These are phyloP conservation scores for Cyclina sinensis DNA, from an alignment of 1,140 invertebrate species.

Conservation along the genomic window DNA sequence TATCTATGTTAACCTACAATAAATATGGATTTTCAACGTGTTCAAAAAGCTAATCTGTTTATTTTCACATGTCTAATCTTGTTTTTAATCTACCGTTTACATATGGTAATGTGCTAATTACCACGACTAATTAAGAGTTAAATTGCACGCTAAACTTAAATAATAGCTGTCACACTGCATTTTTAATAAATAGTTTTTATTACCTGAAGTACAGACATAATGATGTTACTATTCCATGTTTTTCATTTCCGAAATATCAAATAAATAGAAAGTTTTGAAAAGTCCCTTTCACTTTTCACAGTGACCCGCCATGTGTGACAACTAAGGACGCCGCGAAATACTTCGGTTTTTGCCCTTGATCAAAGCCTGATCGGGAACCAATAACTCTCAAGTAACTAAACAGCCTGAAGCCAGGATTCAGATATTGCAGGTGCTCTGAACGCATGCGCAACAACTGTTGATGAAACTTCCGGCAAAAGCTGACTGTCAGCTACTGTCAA, in stretches of 20 bases:
- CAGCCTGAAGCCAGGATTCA: slow-evolving; percentile 45
- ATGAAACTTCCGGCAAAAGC: slow-evolving; percentile 15
- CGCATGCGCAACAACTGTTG: not conserved
- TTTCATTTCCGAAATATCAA: no score
- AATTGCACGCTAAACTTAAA: not conserved
- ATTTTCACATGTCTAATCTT: slow-evolving; percentile 63
- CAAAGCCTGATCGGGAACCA: not conserved
- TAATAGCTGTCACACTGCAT: not conserved
- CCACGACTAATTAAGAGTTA: no score
- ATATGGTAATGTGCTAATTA: slow-evolving; percentile 6
- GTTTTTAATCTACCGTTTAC: slow-evolving; percentile 21
- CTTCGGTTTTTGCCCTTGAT: slow-evolving; percentile 33
- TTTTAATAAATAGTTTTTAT: not conserved
- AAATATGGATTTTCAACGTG: not conserved
- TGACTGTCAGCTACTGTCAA: slow-evolving; percentile 42
- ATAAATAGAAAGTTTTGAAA: not conserved
- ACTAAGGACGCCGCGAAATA: slow-evolving; percentile 52
- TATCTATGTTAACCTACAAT: no score
- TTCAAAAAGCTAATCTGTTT: slow-evolving; percentile 52
- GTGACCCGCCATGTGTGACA: slow-evolving; percentile 66
- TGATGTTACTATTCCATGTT: slow-evolving; percentile 35
- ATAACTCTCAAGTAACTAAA: not conserved
- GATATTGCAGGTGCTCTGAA: slow-evolving; percentile 28
- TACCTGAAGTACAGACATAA: slow-evolving; percentile 78
- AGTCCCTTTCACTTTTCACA: slow-evolving; percentile 61